Evolutionary conservation across 2,888 invertebrate genomes (phyloP), one percentile per base, ranked within the genome.

Genomic region (Mamestra brassicae): DNA sequence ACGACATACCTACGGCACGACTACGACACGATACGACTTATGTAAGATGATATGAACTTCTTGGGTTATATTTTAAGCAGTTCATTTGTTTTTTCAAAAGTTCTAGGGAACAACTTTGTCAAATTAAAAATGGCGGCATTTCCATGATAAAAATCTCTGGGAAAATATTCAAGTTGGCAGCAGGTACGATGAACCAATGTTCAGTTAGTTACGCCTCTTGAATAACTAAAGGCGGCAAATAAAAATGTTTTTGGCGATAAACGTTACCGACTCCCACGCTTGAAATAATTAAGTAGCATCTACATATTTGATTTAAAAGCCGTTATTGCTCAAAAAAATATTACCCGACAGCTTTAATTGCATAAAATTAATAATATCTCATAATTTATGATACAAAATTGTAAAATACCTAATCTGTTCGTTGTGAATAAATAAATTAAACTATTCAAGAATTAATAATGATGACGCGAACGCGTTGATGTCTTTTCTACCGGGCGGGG

Each of bases 401-500:
- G 17, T 66, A 75, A 67, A 80, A 65, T 17, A 71, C 67, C 58
- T 73, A 67, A 80, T 80, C 64, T 68, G 17, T 67, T 66, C 36
- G 42, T 58, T 11, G 60, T 68, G 74, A 67, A 79, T 77, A 72
- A 76, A 74, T 80, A 68, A 71, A 68, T 77, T 72, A 65, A 78
- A 74, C 55, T 78, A 65, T 71, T 65, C 65, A 63, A 52, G 34
- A 64, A 70, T 77, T 52, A 72, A 79, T 78, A 75, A 76, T n/a
- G 67, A 61, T 82, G 74, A 80, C 72, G 64, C 50, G 54, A 84
- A 89, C 95, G 93, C 95, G 95, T 95, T 95, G 94, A 95, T 93
- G 94, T 95, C 95, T 95, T 90, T 88, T 89, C 87, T 91, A 92
- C 62, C 80, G 88, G 83, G 81, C 74, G 83, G 76, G 74, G 77